Evolutionary conservation across 2,113 vertebrate genomes (phyloP), one percentile per base, ranked within the genome.

Genomic region (Paradoxurus hermaphroditus): DNA sequence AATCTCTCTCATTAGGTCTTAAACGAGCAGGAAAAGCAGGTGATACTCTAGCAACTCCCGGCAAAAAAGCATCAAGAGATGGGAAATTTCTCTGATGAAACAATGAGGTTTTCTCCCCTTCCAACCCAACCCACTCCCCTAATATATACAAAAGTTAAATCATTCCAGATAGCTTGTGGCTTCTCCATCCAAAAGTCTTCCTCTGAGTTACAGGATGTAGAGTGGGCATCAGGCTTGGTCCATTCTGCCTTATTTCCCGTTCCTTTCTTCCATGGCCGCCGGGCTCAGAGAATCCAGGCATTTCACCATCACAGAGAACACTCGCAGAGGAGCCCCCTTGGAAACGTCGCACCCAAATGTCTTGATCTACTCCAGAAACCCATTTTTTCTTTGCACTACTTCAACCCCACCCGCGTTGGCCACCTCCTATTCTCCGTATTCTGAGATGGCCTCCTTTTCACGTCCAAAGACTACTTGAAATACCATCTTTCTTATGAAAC

Each of bases 181-280:
- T 82, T 34, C 31, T 7, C 46, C 4, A 0, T 25, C 44, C 18
- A 11, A n/a, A 68, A 83, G 9, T 34, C 2, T 51, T 46, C 36
- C 44, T 49, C 39, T 9, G 5, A 3, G 21, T 23, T 7, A 27
- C 19, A 1, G 3, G 18, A 36, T 4, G 4, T 13, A 53, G 18
- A 53, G 3, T 8, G 25, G 34, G 5, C 14, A 3, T 27, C 13
- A 31, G 59, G 36, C 39, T 4, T 31, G 34, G 53, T 10, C 10
- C 56, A 8, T 0, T 44, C 25, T 63, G 65, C 44, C 25, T 44
- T 4, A 53, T 36, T 31, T 36, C 16, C 1, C 27, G 4, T 0
- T 7, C 13, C 3, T 65, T 13, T 31, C 14, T 39, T 19, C 34
- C 16, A 21, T 7, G 31, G 1, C 11, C 2, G 7, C 27, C 7